These are phyloP conservation scores for Bergia sp. DNA, from an alignment of 92 coral and sea anemone genomes.

Conservation along the genomic window DNA sequence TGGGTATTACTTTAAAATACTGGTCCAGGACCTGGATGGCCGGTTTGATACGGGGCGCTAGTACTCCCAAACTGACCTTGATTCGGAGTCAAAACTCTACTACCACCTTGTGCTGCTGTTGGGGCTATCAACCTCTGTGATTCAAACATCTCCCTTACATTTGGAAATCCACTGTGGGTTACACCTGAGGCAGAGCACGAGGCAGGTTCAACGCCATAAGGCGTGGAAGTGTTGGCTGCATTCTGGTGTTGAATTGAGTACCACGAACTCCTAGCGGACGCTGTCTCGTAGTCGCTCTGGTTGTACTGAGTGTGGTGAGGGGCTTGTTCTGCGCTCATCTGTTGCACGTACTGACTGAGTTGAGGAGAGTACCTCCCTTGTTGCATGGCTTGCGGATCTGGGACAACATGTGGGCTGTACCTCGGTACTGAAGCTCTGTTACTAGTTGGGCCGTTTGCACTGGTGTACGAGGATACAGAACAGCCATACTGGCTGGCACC, in stretches of 20 bases:
- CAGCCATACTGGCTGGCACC: constrained; percentile 67
- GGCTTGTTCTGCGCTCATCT: constrained; percentile 61
- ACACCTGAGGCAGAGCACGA: constrained; percentile 60
- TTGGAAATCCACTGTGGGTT: constrained; percentile 72
- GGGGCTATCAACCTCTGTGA: constrained; percentile 91
- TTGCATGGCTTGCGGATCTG: constrained; percentile 43
- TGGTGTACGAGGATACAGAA: constrained; percentile 60
- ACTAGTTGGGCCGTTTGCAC: constrained; percentile 52
- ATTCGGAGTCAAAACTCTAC: constrained; percentile 50
- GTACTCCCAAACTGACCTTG: constrained; percentile 92
- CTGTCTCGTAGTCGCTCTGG: constrained; percentile 70
- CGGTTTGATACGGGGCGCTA: constrained; percentile 68
- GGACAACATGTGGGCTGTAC: constrained; percentile 63
- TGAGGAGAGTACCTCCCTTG: constrained; percentile 81
- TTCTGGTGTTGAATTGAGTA: constrained; percentile 56
- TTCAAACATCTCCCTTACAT: constrained; percentile 99
- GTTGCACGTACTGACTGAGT: constrained; percentile 80
- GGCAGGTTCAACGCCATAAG: constrained; percentile 50
- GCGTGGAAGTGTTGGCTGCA: constrained; percentile 45
- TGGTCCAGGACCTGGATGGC: constrained; percentile 44
- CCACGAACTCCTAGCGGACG: constrained; percentile 66
- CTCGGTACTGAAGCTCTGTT: constrained; percentile 61
- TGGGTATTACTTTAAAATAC: constrained; percentile 36
- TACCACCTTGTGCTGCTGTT: constrained; percentile 48
- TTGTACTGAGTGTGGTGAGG: constrained; percentile 62